A percentile compares a stretch with the other conserved stretches of the same genome.
Evolutionary conservation across 2,888 invertebrate genomes (phyloP).

Genomic region (Tetramorium bicarinatum): DNA sequence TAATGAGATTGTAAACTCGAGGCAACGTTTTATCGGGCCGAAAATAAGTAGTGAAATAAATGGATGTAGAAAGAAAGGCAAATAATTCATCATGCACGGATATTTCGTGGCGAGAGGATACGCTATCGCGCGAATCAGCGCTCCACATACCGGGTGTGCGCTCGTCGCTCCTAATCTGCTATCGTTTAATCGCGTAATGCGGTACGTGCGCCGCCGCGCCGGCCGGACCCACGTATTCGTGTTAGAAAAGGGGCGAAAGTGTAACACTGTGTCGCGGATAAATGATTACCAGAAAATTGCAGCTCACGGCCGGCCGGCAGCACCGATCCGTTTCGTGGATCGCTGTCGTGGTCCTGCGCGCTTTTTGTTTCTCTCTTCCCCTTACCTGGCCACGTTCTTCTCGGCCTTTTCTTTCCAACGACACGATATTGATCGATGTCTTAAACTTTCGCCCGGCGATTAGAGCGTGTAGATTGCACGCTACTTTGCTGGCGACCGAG

Average conservation of each 20-base stretch:
- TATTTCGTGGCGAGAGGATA: slow-evolving; percentile 51
- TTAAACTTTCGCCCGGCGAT: slow-evolving; percentile 61
- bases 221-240: slow-evolving; percentile 37
- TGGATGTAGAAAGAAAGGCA: background rate
- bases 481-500: slow-evolving; percentile 45
- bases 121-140: slow-evolving; percentile 60
- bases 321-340: slow-evolving; percentile 58
- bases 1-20: background rate
- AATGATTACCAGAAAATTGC: slow-evolving; percentile 80
- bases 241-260: slow-evolving; percentile 56
- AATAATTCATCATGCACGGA: slow-evolving; percentile 28
- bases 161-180: slow-evolving; percentile 53
- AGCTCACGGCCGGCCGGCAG: slow-evolving; percentile 58
- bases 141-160: slow-evolving; percentile 56
- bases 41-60: slow-evolving; percentile 18
- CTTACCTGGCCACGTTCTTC: slow-evolving; percentile 6
- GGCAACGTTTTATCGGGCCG: background rate
- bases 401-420: slow-evolving; percentile 12
- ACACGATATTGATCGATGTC: slow-evolving; percentile 56
- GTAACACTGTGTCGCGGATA: slow-evolving; percentile 69
- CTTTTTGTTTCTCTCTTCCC: background rate
- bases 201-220: slow-evolving; percentile 56
- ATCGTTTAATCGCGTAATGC: slow-evolving; percentile 60
- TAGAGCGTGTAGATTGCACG: slow-evolving; percentile 60
- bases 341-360: slow-evolving; percentile 40